Conservation (phyloP, 2,797 vertebrate genomes). For the Furcifer pardalis region DNA sequence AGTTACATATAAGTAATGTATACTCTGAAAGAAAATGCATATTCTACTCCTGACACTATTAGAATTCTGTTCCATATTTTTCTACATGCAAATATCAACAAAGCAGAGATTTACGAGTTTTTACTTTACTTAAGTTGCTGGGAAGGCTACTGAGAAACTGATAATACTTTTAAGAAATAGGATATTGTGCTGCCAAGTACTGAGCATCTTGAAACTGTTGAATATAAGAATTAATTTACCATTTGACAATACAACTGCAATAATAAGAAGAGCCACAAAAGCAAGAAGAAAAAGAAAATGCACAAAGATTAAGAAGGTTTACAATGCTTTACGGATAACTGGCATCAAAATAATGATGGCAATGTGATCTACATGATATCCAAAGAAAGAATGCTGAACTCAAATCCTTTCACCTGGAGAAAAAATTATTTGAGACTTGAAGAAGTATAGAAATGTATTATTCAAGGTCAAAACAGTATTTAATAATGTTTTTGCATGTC, state of each 20-base stretch:
- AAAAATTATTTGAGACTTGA: not conserved
- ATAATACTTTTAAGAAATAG: not conserved
- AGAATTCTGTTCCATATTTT: conserved; percentile 52
- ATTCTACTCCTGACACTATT: conserved; percentile 61
- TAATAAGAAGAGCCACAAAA: not conserved
- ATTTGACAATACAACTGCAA: not conserved
- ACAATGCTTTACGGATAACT: not conserved
- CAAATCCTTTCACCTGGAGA: not conserved
- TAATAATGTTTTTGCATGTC: not conserved
- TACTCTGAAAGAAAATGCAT: conserved; percentile 76
- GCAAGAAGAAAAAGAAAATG: not conserved
- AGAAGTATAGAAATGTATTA: not conserved
- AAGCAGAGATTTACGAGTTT: conserved; percentile 16
- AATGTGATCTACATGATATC: not conserved
- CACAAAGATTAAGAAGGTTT: not conserved
- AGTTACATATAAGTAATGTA: conserved; percentile 81
- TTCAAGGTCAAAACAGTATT: not conserved
- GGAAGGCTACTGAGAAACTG: not conserved
- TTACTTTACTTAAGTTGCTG: not conserved
- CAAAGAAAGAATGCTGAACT: not conserved
- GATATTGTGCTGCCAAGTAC: not conserved
- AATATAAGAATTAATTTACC: too few species aligned
- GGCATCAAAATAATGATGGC: not conserved
- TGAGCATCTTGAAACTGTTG: not conserved
- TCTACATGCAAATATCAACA: conserved; percentile 32